Conservation (phyloP, 2,113 vertebrate genomes). For the Sula dactylatra region DNA sequence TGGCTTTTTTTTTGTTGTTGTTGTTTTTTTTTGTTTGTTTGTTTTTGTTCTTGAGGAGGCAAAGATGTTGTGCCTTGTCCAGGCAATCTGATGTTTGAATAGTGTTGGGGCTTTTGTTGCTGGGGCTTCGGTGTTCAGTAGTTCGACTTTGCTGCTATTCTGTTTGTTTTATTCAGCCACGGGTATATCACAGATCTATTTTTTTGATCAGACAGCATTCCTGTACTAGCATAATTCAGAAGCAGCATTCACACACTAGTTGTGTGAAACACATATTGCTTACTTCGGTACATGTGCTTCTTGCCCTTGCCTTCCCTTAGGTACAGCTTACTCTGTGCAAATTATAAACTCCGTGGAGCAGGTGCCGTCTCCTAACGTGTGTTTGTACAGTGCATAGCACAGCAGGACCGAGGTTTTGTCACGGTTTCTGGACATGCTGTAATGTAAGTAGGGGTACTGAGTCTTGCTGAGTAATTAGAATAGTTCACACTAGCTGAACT, state of each 20-base stretch:
- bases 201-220: constrained; percentile 1
- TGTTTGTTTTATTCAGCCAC: neutral
- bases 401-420: neutral
- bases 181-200: neutral
- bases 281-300: neutral
- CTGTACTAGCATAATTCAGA: neutral
- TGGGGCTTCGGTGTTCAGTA: neutral
- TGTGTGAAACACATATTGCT: neutral
- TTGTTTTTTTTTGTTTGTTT: too few relatives aligned
- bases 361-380: neutral
- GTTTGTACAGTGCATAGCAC: neutral
- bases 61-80: neutral
- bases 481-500: neutral
- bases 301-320: neutral
- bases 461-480: neutral
- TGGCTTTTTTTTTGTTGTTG: neutral
- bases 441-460: neutral
- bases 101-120: neutral
- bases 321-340: neutral
- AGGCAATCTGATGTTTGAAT: neutral
- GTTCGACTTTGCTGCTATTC: neutral
- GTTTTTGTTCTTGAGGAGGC: neutral
- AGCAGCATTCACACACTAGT: neutral
- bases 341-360: neutral
- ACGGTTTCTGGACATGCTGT: neutral